Evolutionary conservation across 2,888 invertebrate genomes (phyloP), one percentile per base, ranked within the genome.

Genomic region (Mycogona germanica): DNA sequence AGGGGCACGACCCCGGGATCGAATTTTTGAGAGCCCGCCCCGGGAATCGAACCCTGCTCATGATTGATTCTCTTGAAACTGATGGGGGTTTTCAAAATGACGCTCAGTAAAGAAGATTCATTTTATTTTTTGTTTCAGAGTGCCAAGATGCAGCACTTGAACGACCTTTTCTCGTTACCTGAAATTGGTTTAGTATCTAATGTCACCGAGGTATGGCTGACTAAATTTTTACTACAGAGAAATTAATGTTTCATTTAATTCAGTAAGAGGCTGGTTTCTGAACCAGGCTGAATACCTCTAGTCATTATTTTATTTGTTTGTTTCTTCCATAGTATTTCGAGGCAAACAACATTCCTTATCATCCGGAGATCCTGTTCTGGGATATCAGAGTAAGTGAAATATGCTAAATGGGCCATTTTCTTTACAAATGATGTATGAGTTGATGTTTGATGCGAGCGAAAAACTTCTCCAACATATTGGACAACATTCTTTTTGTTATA

Each of bases 101-200:
- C 9, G 14, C n/a, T 47, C 41, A 17, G 19, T 48, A 23, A 26
- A 14, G 12, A 19, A 51, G 2, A 23, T n/a, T 17, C 35, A 30
- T n/a, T 29, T n/a, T 47, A 32, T 53, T 42, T 59, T 26, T 42
- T 28, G 45, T 53, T 38, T 23, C 28, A 57, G 57, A 37, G 46
- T 44, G 66, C 73, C 23, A 75, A 76, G 70, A 92, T 97, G 92
- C 82, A 91, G 19, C 96, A 97, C 68, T 73, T 97, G 62, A 92
- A 95, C 4, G 97, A 97, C 74, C 72, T 96, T 52, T 97, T 97
- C 73, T 93, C 95, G 6, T 85, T 96, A 42, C 96, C 97, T 28
- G 95, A 96, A 76, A 92, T 95, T 83, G 83, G 87, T 60, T 73
- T 97, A 40, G 73, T 96, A 2, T 88, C 92, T 63, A 91, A 93